Percentiles rank a stretch among this genome's conserved stretches.
Conservation (phyloP, 1,140 invertebrate genomes). For the Plodia interpunctella region DNA sequence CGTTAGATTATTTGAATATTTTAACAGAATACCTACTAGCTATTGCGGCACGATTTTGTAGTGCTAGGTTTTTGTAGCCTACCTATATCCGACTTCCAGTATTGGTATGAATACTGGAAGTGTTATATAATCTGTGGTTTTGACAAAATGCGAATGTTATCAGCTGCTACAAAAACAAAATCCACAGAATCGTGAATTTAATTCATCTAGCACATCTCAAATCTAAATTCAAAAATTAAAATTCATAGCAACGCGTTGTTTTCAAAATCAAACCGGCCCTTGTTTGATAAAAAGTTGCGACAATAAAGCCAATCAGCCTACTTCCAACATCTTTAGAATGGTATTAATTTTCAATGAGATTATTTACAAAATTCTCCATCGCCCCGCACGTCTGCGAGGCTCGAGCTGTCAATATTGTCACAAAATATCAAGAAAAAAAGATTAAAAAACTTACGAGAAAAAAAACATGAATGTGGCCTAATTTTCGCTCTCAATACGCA, state of each 20-base stretch:
- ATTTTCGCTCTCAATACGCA: conserved; percentile 72
- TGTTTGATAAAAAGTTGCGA: conserved; percentile 47
- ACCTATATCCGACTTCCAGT: no score
- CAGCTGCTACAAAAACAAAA: no score
- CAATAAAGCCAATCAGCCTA: conserved; percentile 64
- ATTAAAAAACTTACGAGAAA: conserved; percentile 31
- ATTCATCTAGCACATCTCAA: neutral
- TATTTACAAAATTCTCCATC: conserved; percentile 68
- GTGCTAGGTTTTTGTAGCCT: no score
- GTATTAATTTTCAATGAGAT: conserved; percentile 72
- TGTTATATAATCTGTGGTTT: no score
- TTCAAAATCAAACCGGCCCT: conserved; percentile 39
- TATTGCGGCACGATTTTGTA: no score
- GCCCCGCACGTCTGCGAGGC: conserved; percentile 26
- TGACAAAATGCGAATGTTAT: no score
- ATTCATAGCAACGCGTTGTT: conserved; percentile 29
- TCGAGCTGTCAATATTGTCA: conserved; percentile 71
- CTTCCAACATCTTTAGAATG: conserved; percentile 41
- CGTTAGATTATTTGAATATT: no score
- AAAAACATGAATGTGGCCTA: conserved; percentile 64
- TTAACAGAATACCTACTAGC: no score
- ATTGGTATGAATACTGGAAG: no score
- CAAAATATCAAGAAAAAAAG: conserved; percentile 51
- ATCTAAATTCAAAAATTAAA: conserved; percentile 14
- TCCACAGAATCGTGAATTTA: neutral